phyloP scores from a whole-genome alignment of 2,888 invertebrate genomes.

The Oeneis ivallda region DNA sequence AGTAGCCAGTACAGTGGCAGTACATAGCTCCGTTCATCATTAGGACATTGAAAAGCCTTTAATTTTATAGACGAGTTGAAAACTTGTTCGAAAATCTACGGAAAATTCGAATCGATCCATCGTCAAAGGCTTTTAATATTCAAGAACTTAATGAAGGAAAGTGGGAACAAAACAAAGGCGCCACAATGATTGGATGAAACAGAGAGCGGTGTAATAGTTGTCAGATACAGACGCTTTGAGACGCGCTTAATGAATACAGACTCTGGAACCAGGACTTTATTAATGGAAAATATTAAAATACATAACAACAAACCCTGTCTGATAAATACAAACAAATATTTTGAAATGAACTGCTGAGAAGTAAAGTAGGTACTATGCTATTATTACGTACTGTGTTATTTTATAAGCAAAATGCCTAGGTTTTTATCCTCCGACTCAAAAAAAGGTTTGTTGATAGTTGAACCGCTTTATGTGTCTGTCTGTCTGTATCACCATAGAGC shows the following conservation, averaged over 20 bases:
- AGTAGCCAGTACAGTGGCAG: background rate
- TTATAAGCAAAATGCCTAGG: too few relatives aligned
- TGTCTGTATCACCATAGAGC: too few relatives aligned
- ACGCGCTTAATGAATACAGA: slow-evolving; percentile 45
- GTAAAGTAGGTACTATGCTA: too few relatives aligned
- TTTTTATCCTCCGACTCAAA: too few relatives aligned
- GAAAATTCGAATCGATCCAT: slow-evolving; percentile 26
- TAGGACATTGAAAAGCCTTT: background rate
- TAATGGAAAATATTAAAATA: slow-evolving; percentile 12
- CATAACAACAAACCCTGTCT: background rate
- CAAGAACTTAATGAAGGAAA: slow-evolving; percentile 32
- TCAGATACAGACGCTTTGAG: slow-evolving; percentile 42
- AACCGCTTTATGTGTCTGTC: too few relatives aligned
- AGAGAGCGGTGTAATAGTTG: slow-evolving; percentile 51
- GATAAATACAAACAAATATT: background rate
- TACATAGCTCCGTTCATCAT: background rate
- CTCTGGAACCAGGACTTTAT: slow-evolving; percentile 2
- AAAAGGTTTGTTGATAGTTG: too few relatives aligned
- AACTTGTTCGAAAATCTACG: background rate
- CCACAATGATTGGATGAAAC: slow-evolving; percentile 36
- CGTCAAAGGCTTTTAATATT: slow-evolving; percentile 30
- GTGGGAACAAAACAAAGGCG: slow-evolving; percentile 36
- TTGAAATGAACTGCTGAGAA: background rate
- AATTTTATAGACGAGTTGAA: background rate
- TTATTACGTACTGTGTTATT: too few relatives aligned